Conservation (phyloP, 2,797 vertebrate species). For the Megaceryle alcyon region DNA sequence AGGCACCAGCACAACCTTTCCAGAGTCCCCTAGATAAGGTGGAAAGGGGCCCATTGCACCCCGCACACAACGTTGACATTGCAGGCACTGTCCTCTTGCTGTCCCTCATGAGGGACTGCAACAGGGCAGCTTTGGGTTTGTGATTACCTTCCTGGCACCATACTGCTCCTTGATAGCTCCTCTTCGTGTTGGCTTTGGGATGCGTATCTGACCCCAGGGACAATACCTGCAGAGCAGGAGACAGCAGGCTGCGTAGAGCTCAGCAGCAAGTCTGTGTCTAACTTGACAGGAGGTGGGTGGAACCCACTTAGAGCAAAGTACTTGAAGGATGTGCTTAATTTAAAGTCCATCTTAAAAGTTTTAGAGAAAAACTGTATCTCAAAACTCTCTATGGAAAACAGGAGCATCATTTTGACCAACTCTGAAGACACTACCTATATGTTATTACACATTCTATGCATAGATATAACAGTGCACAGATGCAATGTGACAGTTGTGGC, state of each 20-base stretch:
- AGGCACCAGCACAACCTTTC: background rate
- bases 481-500: background rate
- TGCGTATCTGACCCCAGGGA: background rate
- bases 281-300: background rate
- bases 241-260: background rate
- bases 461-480: background rate
- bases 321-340: background rate
- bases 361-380: background rate
- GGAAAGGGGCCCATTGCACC: accelerated
- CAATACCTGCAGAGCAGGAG: background rate
- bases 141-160: background rate
- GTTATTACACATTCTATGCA: background rate
- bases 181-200: background rate
- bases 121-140: background rate
- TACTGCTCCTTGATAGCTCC: background rate
- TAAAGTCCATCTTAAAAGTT: background rate
- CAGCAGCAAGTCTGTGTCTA: background rate
- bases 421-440: background rate
- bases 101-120: background rate
- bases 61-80: background rate
- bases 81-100: background rate
- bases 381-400: background rate
- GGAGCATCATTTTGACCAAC: background rate
- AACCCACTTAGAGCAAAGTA: background rate
- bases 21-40: background rate